A percentile compares a stretch with the other conserved stretches of the same genome.
Evolutionary conservation across 2,888 invertebrate species (phyloP).

Genomic region (Macropis europaea): DNA sequence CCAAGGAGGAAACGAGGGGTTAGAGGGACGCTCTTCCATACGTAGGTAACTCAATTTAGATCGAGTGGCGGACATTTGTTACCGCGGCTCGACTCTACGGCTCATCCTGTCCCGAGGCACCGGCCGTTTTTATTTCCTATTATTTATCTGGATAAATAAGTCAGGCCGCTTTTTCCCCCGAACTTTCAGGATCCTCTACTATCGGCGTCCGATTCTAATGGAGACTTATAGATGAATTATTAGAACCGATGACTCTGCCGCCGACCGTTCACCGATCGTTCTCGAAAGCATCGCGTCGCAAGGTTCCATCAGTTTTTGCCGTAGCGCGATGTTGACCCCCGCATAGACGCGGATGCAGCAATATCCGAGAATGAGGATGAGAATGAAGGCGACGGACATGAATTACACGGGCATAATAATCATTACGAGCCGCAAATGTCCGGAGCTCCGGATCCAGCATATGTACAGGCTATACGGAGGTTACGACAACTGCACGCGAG

Average conservation of each 20-base stretch:
- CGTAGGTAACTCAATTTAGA: conserved; percentile 80
- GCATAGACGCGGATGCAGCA: conserved; percentile 31
- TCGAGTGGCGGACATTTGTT: conserved; percentile 80
- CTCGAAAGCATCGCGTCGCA: too few relatives aligned
- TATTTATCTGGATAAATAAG: conserved; percentile 79
- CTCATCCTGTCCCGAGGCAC: conserved; percentile 60
- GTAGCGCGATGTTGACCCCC: conserved; percentile 37
- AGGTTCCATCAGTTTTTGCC: conserved; percentile 7
- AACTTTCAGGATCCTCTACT: conserved; percentile 51
- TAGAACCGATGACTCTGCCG: conserved; percentile 36
- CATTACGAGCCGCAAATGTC: conserved; percentile 64
- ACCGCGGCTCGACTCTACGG: conserved; percentile 68
- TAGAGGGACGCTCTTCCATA: conserved; percentile 62
- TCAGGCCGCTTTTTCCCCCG: conserved; percentile 35
- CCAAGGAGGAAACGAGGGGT: conserved; percentile 50
- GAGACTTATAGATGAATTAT: conserved; percentile 55
- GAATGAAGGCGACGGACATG: conserved; percentile 58
- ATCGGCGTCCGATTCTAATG: conserved; percentile 58
- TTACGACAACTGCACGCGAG: conserved; percentile 42
- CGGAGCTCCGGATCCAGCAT: conserved; percentile 46
- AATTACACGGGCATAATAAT: conserved; percentile 65
- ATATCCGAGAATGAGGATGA: conserved; percentile 53
- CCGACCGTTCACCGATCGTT: too few relatives aligned
- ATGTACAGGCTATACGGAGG: conserved; percentile 43
- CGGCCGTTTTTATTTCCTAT: conserved; percentile 77